Base-by-base conservation (phyloP, 2,797 vertebrate genomes). In the Gymnothorax javanicus region DNA sequence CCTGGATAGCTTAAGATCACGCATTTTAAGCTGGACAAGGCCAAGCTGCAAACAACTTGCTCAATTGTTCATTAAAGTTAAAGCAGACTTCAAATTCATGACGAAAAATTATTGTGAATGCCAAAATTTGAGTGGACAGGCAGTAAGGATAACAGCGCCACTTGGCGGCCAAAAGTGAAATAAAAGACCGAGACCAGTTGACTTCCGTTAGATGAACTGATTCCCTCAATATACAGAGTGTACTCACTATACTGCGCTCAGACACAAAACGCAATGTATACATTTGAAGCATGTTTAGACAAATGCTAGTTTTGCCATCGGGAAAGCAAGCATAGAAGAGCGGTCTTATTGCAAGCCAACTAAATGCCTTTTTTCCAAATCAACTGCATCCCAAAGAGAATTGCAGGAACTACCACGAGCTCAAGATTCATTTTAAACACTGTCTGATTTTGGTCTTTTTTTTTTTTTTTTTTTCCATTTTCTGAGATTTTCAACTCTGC, bases 111-210 rank as follows among this genome's bases (percentile, higher is more conserved):
- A 85, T 43, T 43, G 33, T 43, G 33, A 62, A 60, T 82, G 64
- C 69, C 12, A 86, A 33, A 83, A 82, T 83, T 27, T 9, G 54
- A 56, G 2, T 86, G 56, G 62, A 57, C 13, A 52, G 33, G 54
- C 25, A 20, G 64, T 81, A 90, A 91, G 87, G 50, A 75, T 85
- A 64, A 87, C 86, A 91, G 90, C 93, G 54, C 95, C 95, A 96
- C 91, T 95, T 94, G 90, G 94, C 94, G 96, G 94, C 85, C 11
- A 86, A 69, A n/a, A 59, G 69, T n/a, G 12, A 56, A 52, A 7
- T 27, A 82, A 60, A 81, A 84, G 83, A 9, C 67, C 60, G 5
- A 62, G 12, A 17, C 54, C 54, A 86, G n/a, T 12, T 15, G 20
- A 4, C 50, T 71, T 15, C 15, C 8, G 8, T 62, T 27, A 17